Conservation (phyloP, 2,113 vertebrate genomes). For the Burhinus bistriatus region DNA sequence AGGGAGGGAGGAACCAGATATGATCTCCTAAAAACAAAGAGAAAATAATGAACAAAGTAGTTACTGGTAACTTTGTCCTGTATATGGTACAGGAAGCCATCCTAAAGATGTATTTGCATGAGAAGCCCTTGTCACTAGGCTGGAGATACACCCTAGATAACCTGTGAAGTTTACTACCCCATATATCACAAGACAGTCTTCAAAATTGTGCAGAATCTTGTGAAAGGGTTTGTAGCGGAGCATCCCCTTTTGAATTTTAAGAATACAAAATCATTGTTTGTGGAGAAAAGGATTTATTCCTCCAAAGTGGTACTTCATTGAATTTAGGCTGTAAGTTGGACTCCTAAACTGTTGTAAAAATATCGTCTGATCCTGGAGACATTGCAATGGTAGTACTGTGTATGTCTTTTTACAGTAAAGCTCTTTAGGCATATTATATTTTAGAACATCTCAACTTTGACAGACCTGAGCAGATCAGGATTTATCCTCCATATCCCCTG, state of each 20-base stretch:
- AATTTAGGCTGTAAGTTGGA: background rate
- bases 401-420: background rate
- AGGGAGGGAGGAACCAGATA: background rate
- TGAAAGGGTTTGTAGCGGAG: background rate
- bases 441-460: background rate
- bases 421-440: background rate
- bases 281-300: background rate
- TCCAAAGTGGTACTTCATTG: background rate
- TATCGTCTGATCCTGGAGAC: background rate
- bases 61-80: background rate
- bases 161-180: background rate
- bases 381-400: background rate
- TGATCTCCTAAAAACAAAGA: background rate
- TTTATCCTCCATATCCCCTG: background rate
- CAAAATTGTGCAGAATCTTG: background rate
- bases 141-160: background rate
- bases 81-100: background rate
- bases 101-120: background rate
- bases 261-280: background rate
- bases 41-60: background rate
- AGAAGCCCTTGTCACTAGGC: background rate
- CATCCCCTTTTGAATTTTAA: background rate
- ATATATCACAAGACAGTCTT: background rate
- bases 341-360: background rate
- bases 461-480: background rate